Evolutionary conservation across 2,888 invertebrate species (phyloP), one percentile per base, ranked within the genome.

Genomic region (Dasysyrphus albostriatus): DNA sequence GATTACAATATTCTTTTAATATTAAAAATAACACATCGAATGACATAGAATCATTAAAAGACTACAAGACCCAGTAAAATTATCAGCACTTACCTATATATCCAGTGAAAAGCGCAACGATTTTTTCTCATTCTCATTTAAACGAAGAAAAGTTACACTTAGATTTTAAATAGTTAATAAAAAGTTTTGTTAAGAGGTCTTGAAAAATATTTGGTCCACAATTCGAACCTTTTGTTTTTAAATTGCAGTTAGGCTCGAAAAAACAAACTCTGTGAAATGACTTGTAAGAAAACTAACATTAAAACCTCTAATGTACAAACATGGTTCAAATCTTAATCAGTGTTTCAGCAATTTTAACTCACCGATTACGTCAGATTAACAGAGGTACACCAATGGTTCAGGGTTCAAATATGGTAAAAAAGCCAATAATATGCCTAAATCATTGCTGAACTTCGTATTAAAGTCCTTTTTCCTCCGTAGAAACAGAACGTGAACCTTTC

Each of bases 31-130:
- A 49, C 67, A 87, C 87, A 87, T 83, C 87, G 87, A 87, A 87
- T 75, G 67, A 78, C 29, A 24, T 19, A 65, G 58, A 75, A 70
- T 67, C 34, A 34, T 47, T 37, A 37, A 74, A 79, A 75, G 47
- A 59, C 63, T 56, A 63, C 49, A 74, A 67, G 10, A 29, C 32
- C 39, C 14, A 59, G 56, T 49, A 19, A 56, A 74, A n/a, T 47
- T 32, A 61, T 29, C 47, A 72, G 67, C 42, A 51, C 44, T 51
- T 10, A n/a, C n/a, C n/a, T n/a, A n/a, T n/a, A 73, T 34, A 73
- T 14, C 78, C 63, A 83, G 79, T 79, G 61, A 83, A 67, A 63
- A 56, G 19, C 47, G 75, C 87, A 87, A 87, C 87, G 87, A 87
- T 56, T 75, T 78, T 79, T 83, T 75, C 70, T 29, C 5, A 59